Percentiles rank a stretch among this genome's conserved stretches.
These are phyloP conservation scores for Zoanthus sansibaricus DNA, from an alignment of 92 coral and sea anemone genomes.

Conservation along the genomic window DNA sequence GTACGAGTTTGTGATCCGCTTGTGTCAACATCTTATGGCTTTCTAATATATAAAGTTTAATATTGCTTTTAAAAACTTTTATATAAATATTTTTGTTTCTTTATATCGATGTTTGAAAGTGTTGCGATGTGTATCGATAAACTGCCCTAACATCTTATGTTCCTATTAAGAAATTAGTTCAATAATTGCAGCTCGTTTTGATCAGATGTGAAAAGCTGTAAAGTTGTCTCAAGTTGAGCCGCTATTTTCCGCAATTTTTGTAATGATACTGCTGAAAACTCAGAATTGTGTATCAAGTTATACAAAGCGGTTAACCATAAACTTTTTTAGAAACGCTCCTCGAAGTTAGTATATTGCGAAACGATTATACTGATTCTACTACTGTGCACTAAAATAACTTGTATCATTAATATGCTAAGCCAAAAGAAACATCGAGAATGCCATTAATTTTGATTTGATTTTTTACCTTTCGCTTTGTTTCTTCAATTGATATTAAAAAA, in stretches of 20 bases:
- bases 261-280: background rate
- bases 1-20: slow-evolving; percentile 1
- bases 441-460: background rate
- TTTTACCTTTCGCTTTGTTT: background rate
- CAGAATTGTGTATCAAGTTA: background rate
- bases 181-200: background rate
- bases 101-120: background rate
- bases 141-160: background rate
- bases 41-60: background rate
- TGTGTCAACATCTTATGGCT: slow-evolving; percentile 38
- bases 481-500: background rate
- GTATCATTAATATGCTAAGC: background rate
- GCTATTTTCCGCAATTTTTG: background rate
- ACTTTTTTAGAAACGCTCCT: background rate
- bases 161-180: background rate
- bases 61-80: slow-evolving; percentile 17
- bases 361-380: background rate
- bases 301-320: background rate
- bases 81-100: background rate
- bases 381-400: background rate
- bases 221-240: background rate
- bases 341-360: background rate
- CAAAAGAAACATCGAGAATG: background rate
- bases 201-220: background rate
- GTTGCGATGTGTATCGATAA: background rate